A percentile compares a stretch with the other conserved stretches of the same genome.
These are phyloP conservation scores for Lophochroa leadbeateri DNA, from an alignment of 2,113 vertebrate genomes.

Conservation along the genomic window DNA sequence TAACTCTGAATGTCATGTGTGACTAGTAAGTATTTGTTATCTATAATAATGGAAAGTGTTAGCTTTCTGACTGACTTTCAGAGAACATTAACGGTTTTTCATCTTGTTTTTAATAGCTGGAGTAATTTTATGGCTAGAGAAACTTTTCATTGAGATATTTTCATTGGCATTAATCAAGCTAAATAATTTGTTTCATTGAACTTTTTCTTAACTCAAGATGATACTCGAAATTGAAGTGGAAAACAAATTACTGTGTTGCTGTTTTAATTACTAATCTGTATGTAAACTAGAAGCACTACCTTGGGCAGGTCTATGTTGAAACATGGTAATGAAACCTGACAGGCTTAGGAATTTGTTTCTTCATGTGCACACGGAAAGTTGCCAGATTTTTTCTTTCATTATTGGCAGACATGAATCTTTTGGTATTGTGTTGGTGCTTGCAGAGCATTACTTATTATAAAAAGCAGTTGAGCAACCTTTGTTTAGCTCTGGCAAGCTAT, in stretches of 20 bases:
- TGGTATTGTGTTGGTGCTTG: slow-evolving; percentile 9
- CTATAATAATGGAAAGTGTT: neutral
- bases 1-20: neutral
- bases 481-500: neutral
- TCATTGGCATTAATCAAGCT: neutral
- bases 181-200: neutral
- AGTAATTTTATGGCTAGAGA: neutral
- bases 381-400: neutral
- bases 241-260: neutral
- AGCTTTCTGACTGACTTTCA: neutral
- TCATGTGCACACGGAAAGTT: neutral
- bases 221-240: neutral
- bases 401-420: neutral
- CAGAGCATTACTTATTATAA: slow-evolving; percentile 53
- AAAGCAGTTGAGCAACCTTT: slow-evolving; percentile 3
- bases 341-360: slow-evolving; percentile 1
- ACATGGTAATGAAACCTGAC: neutral
- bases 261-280: slow-evolving; percentile 11
- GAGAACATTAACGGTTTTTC: neutral
- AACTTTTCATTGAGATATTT: neutral
- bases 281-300: neutral
- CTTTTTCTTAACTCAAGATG: neutral
- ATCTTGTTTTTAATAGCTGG: neutral
- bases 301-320: neutral
- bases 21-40: neutral